Evolutionary conservation across 1,140 invertebrate genomes (phyloP).

Genomic region (Tetragnatha versicolor): DNA sequence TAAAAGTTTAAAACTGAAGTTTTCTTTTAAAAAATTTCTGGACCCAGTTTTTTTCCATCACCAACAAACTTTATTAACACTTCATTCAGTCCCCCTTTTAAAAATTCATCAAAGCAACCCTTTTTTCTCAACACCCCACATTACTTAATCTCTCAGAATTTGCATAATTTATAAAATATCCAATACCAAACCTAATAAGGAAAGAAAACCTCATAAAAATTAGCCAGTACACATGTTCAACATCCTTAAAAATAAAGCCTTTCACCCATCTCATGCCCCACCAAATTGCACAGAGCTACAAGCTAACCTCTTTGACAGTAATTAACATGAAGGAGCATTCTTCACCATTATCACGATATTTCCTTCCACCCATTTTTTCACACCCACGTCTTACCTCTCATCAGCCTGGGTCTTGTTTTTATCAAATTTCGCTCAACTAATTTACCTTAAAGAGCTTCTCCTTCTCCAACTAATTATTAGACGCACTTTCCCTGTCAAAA

Average conservation of each 20-base stretch:
- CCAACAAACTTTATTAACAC: no score
- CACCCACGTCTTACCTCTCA: background rate
- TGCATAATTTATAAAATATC: background rate
- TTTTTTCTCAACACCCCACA: no score
- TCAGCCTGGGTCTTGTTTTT: conserved; percentile 4
- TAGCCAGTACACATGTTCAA: conserved; percentile 19
- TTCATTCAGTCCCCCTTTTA: no score
- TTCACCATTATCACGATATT: background rate
- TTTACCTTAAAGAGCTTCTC: conserved; percentile 47
- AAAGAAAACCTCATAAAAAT: background rate
- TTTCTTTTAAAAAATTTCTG: no score
- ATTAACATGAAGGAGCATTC: conserved; percentile 14
- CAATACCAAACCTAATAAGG: background rate
- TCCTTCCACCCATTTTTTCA: no score
- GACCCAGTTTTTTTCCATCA: no score
- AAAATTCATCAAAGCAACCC: no score
- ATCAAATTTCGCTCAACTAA: conserved; percentile 32
- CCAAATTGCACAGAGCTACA: no score
- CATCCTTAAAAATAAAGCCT: background rate
- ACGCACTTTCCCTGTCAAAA: conserved; percentile 32
- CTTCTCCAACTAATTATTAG: conserved; percentile 35
- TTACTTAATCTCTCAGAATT: no score
- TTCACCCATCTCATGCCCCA: background rate
- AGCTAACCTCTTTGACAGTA: background rate
- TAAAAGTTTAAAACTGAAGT: no score